phyloP scores from a whole-genome alignment of 2,113 vertebrate species.

The Notarius lentiginosus region DNA sequence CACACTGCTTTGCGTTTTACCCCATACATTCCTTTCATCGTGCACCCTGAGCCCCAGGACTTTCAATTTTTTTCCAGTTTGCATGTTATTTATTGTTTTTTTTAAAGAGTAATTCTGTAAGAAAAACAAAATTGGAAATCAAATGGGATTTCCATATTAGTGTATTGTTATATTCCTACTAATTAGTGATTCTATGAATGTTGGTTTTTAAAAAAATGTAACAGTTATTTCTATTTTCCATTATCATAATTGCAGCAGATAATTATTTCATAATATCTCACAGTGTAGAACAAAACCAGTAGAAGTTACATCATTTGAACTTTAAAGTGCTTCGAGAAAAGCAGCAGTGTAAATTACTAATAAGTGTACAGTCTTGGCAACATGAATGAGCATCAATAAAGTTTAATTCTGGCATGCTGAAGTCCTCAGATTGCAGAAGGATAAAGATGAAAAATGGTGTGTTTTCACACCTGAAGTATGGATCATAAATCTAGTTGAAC shows the following conservation, averaged over 20 bases:
- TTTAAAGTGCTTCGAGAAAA: neutral
- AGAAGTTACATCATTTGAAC: neutral
- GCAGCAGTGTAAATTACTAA: conserved; percentile 14
- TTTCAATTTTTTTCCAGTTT: neutral
- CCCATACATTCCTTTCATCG: neutral
- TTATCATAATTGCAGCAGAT: neutral
- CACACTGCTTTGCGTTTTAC: neutral
- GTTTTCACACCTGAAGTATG: conserved; percentile 39
- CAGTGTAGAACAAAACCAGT: neutral
- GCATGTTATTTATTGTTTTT: neutral
- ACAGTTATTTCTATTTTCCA: neutral
- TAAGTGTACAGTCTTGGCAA: conserved; percentile 14
- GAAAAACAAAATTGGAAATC: neutral
- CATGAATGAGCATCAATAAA: conserved; percentile 36
- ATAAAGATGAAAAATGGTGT: conserved; percentile 45
- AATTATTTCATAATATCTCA: neutral
- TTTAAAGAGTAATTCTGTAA: neutral
- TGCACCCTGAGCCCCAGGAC: neutral
- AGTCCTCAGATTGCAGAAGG: conserved; percentile 24
- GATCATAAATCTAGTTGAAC: conserved; percentile 44
- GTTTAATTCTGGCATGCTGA: conserved; percentile 36
- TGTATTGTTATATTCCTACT: neutral
- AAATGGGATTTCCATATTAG: neutral
- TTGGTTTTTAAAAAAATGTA: neutral
- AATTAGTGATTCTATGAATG: neutral